These are phyloP conservation scores for Benthosema pterotum DNA, from an alignment of 2,797 vertebrate genomes.

Conservation along the genomic window DNA sequence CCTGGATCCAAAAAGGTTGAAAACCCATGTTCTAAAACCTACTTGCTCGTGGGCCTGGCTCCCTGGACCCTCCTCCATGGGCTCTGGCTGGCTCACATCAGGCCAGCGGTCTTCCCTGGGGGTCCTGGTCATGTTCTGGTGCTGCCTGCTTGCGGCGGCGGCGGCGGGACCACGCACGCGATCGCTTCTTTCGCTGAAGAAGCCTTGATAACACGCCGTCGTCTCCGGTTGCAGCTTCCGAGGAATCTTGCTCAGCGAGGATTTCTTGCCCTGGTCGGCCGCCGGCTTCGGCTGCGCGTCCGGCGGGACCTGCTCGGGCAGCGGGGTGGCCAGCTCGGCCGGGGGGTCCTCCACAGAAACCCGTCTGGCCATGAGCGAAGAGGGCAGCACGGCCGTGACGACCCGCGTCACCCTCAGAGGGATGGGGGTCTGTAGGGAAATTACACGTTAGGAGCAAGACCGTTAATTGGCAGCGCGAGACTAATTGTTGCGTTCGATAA, in stretches of 20 bases:
- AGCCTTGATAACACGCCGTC: constrained; percentile 29
- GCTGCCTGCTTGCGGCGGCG: constrained; percentile 30
- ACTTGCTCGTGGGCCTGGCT: constrained; percentile 24
- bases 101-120: constrained; percentile 35
- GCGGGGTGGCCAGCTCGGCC: constrained; percentile 60
- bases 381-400: constrained; percentile 75
- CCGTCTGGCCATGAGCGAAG: constrained; percentile 75
- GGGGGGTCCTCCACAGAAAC: constrained; percentile 81
- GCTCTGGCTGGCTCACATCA: constrained; percentile 33
- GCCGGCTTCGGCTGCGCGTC: constrained; percentile 41
- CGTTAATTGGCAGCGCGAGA: background rate
- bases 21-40: constrained; percentile 29
- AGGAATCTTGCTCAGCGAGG: constrained; percentile 45
- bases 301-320: constrained; percentile 67
- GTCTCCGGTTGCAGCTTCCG: constrained; percentile 39
- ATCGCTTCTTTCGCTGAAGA: constrained; percentile 18
- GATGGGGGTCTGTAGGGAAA: constrained; percentile 58
- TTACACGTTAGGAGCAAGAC: no score
- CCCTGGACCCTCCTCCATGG: constrained; percentile 28
- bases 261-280: constrained; percentile 43
- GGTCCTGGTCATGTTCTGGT: constrained; percentile 38
- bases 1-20: no score
- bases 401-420: constrained; percentile 77
- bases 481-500: background rate
- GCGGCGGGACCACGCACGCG: constrained; percentile 1